A percentile compares a stretch with the other conserved stretches of the same genome.
Conservation (phyloP, 2,888 invertebrate species). For the Plagiodera versicolora region DNA sequence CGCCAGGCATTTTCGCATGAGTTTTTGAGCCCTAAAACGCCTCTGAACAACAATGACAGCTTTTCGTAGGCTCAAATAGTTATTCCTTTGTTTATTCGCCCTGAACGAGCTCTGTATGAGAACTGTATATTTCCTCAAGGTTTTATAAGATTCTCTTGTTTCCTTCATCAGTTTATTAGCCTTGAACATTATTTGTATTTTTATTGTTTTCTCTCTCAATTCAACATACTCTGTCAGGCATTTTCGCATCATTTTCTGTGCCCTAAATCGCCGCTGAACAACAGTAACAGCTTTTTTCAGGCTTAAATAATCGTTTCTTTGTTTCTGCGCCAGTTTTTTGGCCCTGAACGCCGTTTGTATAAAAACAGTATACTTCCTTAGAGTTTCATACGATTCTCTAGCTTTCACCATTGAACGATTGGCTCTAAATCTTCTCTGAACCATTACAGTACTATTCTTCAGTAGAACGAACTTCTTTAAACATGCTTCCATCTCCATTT, state of each 20-base stretch:
- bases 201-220: constrained; percentile 43
- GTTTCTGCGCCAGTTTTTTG: constrained; percentile 47
- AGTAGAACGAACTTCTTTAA: constrained; percentile 36
- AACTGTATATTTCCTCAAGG: constrained; percentile 13
- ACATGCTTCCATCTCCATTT: constrained; percentile 40
- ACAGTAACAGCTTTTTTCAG: constrained; percentile 39
- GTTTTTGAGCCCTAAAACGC: constrained; percentile 52
- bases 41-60: constrained; percentile 54
- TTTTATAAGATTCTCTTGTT: constrained; percentile 22
- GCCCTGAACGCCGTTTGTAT: constrained; percentile 53
- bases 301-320: constrained; percentile 22
- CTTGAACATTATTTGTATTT: constrained; percentile 38
- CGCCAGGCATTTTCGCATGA: constrained; percentile 39
- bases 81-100: constrained; percentile 43
- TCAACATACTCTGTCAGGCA: constrained; percentile 31
- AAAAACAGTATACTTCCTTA: constrained; percentile 14
- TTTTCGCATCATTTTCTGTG: constrained; percentile 45
- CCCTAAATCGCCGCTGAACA: constrained; percentile 57
- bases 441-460: constrained; percentile 39
- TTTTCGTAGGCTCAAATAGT: constrained; percentile 25
- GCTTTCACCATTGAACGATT: constrained; percentile 32
- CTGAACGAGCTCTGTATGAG: constrained; percentile 49
- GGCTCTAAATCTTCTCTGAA: constrained; percentile 40
- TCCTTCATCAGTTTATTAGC: constrained; percentile 35
- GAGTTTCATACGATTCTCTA: constrained; percentile 18